A percentile compares a stretch with the other conserved stretches of the same genome.
Conservation (phyloP, 2,888 invertebrate species). For the Pandemis heparana region DNA sequence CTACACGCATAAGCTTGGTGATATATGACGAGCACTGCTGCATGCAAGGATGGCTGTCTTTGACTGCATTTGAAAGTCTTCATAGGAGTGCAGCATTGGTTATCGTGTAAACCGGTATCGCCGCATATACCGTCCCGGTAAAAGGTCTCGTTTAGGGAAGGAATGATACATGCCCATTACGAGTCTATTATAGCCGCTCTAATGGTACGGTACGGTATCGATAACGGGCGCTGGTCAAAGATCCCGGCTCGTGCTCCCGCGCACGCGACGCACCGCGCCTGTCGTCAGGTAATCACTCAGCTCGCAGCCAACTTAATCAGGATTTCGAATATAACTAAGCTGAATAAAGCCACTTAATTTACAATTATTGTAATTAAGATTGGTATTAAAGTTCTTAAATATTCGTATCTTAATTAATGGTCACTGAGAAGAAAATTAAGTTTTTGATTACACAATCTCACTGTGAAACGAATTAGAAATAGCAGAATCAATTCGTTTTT, state of each 20-base stretch:
- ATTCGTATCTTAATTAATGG: background rate
- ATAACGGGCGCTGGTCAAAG: slow-evolving; percentile 27
- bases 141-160: slow-evolving; percentile 5
- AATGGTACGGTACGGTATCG: slow-evolving; percentile 27
- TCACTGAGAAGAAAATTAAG: background rate
- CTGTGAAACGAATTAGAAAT: background rate
- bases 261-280: background rate
- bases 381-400: background rate
- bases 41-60: background rate
- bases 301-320: background rate
- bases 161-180: slow-evolving; percentile 10
- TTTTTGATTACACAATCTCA: background rate
- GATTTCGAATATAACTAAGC: background rate
- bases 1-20: background rate
- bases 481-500: background rate
- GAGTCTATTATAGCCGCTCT: background rate
- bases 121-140: background rate
- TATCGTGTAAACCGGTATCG: background rate
- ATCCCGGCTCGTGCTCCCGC: slow-evolving; percentile 23
- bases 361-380: background rate
- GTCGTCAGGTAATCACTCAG: slow-evolving; percentile 1
- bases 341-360: background rate
- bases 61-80: background rate
- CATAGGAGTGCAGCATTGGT: background rate
- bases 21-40: background rate